These are phyloP conservation scores for Actinopyga echinites DNA, from an alignment of 53 echinoderm and acorn worm species.

Conservation along the genomic window DNA sequence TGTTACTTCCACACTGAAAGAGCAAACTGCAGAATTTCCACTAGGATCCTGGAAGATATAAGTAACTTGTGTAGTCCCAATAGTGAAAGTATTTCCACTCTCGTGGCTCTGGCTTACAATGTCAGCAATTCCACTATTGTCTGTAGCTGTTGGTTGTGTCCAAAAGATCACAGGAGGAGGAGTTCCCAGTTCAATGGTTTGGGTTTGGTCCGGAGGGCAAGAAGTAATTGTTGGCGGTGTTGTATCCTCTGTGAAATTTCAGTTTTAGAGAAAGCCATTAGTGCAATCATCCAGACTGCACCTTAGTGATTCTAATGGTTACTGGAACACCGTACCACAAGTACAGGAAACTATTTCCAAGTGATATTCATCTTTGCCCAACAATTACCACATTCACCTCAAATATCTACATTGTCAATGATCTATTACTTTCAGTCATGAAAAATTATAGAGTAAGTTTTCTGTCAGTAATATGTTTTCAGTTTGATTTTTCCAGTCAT, in stretches of 20 bases:
- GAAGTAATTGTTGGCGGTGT: slow-evolving; percentile 6
- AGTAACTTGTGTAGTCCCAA: slow-evolving; percentile 32
- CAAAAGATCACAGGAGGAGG: background rate
- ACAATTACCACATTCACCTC: no score
- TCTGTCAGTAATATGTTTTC: no score
- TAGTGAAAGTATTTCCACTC: slow-evolving; percentile 48
- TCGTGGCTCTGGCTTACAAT: slow-evolving; percentile 17
- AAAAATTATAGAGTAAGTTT: no score
- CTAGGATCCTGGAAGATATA: slow-evolving; percentile 31
- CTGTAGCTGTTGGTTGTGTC: slow-evolving; percentile 17
- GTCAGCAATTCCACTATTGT: background rate
- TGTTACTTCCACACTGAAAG: slow-evolving; percentile 37
- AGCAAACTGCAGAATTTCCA: slow-evolving; percentile 35
- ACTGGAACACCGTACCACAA: no score
- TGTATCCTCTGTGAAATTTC: background rate
- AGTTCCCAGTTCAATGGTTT: background rate
- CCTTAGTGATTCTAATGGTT: no score
- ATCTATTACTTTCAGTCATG: no score
- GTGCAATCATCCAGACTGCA: no score
- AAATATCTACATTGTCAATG: no score
- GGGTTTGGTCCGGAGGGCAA: background rate
- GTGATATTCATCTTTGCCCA: no score
- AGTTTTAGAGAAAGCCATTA: background rate
- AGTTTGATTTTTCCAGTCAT: no score
- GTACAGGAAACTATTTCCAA: no score